Conservation (phyloP, 2,888 invertebrate species). For the Leucoptera coffeella region DNA sequence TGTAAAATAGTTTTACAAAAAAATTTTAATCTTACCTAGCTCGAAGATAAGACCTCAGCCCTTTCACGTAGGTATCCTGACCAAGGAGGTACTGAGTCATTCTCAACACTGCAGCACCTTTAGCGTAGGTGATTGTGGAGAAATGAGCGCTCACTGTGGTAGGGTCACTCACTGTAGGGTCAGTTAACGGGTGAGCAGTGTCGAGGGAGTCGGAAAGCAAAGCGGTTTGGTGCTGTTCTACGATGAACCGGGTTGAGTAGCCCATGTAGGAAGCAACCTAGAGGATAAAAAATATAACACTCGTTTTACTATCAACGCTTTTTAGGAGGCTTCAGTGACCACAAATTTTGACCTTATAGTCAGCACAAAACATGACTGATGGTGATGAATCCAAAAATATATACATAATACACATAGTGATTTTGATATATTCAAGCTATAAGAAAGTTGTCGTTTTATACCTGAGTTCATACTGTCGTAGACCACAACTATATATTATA, state of each 20-base stretch:
- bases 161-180: conserved; percentile 47
- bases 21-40: conserved; percentile 32
- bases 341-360: too few relatives aligned
- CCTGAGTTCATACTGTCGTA: too few relatives aligned
- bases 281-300: conserved; percentile 1
- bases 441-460: too few relatives aligned
- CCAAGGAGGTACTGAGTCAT: conserved; percentile 64
- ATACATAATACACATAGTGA: too few relatives aligned
- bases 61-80: conserved; percentile 34
- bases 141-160: conserved; percentile 55
- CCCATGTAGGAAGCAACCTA: conserved; percentile 28
- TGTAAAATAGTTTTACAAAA: too few relatives aligned
- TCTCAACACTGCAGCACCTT: conserved; percentile 57
- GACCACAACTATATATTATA: too few relatives aligned
- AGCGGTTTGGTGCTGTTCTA: conserved; percentile 60
- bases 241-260: conserved; percentile 50
- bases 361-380: too few relatives aligned
- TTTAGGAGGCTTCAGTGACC: too few relatives aligned
- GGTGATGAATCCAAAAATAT: too few relatives aligned
- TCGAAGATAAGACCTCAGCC: conserved; percentile 47
- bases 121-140: conserved; percentile 62
- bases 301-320: too few relatives aligned
- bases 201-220: conserved; percentile 53
- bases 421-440: too few relatives aligned
- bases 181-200: conserved; percentile 53